These are phyloP conservation scores for Patella pellucida DNA, from an alignment of 2,888 invertebrate species.

Conservation along the genomic window DNA sequence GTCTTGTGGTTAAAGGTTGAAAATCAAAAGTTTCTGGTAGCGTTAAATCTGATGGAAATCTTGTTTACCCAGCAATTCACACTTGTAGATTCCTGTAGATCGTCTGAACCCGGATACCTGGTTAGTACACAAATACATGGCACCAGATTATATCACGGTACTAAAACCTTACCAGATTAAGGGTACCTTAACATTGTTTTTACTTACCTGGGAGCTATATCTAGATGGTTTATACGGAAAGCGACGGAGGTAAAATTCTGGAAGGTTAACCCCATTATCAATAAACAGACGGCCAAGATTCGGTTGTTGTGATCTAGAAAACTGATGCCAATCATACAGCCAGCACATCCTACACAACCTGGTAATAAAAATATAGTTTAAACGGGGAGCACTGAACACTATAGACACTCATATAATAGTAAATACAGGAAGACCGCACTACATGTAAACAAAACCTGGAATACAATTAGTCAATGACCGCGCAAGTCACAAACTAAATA, in stretches of 20 bases:
- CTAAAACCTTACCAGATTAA: too few relatives aligned
- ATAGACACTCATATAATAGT: background rate
- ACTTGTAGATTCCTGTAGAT: too few relatives aligned
- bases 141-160: too few relatives aligned
- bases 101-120: too few relatives aligned
- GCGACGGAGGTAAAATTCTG: constrained; percentile 43
- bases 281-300: constrained; percentile 38
- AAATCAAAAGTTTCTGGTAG: too few relatives aligned
- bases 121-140: too few relatives aligned
- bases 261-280: constrained; percentile 46
- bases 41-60: too few relatives aligned
- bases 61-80: too few relatives aligned
- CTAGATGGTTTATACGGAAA: constrained; percentile 64
- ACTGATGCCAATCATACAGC: constrained; percentile 38
- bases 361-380: constrained; percentile 4
- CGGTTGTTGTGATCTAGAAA: constrained; percentile 36
- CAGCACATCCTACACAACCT: constrained; percentile 48
- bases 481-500: too few relatives aligned
- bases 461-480: background rate
- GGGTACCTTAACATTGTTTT: background rate
- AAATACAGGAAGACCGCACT: too few relatives aligned
- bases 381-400: background rate
- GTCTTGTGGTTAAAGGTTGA: too few relatives aligned
- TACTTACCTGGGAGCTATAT: constrained; percentile 60
- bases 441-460: background rate